Base-by-base conservation (phyloP, 92 coral and sea anemone genomes). In the Palythoa grandis region DNA sequence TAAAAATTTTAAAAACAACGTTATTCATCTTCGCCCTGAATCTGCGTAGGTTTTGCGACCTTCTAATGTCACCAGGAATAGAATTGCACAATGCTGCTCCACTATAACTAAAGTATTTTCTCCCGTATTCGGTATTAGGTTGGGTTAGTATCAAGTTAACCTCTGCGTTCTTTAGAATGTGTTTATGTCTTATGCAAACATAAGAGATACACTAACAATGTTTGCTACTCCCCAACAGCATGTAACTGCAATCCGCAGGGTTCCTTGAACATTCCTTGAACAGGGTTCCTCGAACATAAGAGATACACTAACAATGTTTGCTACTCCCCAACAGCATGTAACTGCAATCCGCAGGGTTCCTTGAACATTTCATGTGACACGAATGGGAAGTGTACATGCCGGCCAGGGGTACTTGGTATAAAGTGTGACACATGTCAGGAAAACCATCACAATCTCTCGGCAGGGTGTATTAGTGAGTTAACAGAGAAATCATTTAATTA, bases 351-450 rank as follows among this genome's bases (percentile, higher is more conserved):
- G 16, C 90, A 96, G 82, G 99, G 99, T 11, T 95, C 99, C 20
- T 92, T 96, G 22, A 92, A 93, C 67, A 97, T 86, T 57, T 87
- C 96, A 63, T 96, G 99, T 87, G 87, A 95, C 58, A 94, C 88
- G 70, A 88, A 86, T 73, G 99, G 99, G 11, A 88, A 87, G 47
- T 96, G 99, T 56, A 77, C 56, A 56, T 96, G 99, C 66, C 92
- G 95, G 65, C 93, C 94, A 0, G 99, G 99, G 22, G 99, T 96
- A 16, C 94, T 96, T 80, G 99, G 99, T 57, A 88, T 91, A 84
- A 96, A 96, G 89, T 96, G 99, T 78, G 93, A 90, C 75, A 86
- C 93, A 65, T 96, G 99, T 63, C 89, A 88, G 70, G 99, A 94
- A 86, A 96, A 96, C 91, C 92, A 92, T 47, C 95, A 94, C 78